Evolutionary conservation across 2,113 vertebrate species (phyloP), one percentile per base, ranked within the genome.

Genomic region (Meles meles): DNA sequence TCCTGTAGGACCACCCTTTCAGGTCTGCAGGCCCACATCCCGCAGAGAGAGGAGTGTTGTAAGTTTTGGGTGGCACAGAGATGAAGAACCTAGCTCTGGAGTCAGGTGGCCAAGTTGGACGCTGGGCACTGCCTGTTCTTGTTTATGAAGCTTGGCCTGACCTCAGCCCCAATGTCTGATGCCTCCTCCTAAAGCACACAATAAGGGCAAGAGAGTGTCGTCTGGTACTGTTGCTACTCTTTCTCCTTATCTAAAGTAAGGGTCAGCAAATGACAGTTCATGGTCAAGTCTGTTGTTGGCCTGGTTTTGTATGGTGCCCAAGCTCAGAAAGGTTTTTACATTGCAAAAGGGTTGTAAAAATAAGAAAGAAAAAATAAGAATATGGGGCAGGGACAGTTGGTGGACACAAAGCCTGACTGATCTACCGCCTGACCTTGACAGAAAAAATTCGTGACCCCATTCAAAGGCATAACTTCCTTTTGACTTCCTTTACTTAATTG

Each of bases 21-120:
- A n/a, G 42, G 18, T 6, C 25, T 4, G 39, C 49, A 37, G 2
- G 65, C 42, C 0, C 6, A 8, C 11, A 23, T 52, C n/a, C 44
- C 1, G 0, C 0, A 3, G 47, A 86, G 47, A 74, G 42, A 31
- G 3, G 7, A 29, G 31, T 6, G 13, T 44, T 6, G 3, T 18
- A 47, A 87, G 7, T 37, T 14, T 0, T 20, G 21, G 21, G 1
- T 0, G 13, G n/a, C 52, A 21, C 67, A 23, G 25, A 74, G 72
- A 29, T 23, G 31, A 49, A 52, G 42, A 72, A 21, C 21, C 2
- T 23, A 13, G 17, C n/a, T 81, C 25, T 2, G 17, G 10, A 15
- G 37, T 61, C 55, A 0, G 15, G 76, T 6, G 61, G 27, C 44
- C 1, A 12, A 42, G 44, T 20, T 17, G 49, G 55, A 57, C 34